Conservation (phyloP, 2,888 invertebrate species). For the Drosophila kanekoi region DNA sequence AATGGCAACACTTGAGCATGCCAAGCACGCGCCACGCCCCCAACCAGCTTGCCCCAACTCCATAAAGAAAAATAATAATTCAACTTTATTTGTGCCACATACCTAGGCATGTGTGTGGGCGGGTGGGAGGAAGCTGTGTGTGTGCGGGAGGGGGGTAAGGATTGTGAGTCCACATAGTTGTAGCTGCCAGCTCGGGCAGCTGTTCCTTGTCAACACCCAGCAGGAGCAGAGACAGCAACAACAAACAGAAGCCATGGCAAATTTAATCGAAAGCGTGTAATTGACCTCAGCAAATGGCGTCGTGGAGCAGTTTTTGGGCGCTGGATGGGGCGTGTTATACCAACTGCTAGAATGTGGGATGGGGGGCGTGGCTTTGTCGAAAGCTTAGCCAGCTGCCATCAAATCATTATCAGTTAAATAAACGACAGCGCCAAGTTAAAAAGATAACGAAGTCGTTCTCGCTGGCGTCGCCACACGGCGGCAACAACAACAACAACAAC, state of each 20-base stretch:
- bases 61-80: constrained; percentile 77
- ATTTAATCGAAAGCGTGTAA: constrained; percentile 79
- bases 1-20: constrained; percentile 75
- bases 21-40: constrained; percentile 69
- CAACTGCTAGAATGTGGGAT: neutral
- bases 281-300: constrained; percentile 78
- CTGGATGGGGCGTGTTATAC: neutral
- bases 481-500: constrained; percentile 24
- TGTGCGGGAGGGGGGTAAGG: neutral
- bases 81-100: constrained; percentile 79
- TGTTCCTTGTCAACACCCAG: constrained; percentile 75
- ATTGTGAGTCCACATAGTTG: constrained; percentile 27
- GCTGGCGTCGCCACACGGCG: constrained; percentile 52
- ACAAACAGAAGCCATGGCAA: constrained; percentile 64
- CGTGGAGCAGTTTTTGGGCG: neutral
- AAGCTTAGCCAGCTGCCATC: constrained; percentile 79
- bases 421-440: constrained; percentile 80
- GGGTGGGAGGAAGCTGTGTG: neutral
- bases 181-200: constrained; percentile 57
- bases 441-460: constrained; percentile 73
- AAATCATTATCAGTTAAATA: constrained; percentile 79
- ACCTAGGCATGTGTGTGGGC: constrained; percentile 50
- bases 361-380: constrained; percentile 68
- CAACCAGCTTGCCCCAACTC: constrained; percentile 18
- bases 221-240: constrained; percentile 24